phyloP scores from a whole-genome alignment of 2,888 invertebrate species.

The Danaus chrysippus region DNA sequence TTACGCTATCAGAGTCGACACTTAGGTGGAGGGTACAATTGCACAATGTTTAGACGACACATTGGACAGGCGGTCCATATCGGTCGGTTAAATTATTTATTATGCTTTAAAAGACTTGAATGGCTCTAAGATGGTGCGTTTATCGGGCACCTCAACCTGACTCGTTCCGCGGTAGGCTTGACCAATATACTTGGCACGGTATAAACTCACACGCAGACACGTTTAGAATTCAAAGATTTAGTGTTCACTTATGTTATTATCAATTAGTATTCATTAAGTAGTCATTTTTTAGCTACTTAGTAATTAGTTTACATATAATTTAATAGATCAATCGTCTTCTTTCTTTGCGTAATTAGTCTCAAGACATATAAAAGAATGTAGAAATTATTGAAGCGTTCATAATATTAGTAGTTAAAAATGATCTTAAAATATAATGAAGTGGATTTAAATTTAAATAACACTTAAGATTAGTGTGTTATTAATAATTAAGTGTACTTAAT shows the following conservation, averaged over 20 bases:
- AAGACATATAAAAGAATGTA: no score
- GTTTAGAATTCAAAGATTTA: not conserved
- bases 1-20: constrained; percentile 53
- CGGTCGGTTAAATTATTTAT: constrained; percentile 48
- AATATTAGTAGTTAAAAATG: no score
- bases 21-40: constrained; percentile 50
- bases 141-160: constrained; percentile 55
- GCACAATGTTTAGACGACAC: constrained; percentile 53
- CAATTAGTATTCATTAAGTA: no score
- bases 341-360: no score
- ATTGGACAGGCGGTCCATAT: constrained; percentile 55
- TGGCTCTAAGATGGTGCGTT: constrained; percentile 49
- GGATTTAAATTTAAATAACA: no score
- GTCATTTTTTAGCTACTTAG: no score
- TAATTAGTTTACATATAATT: no score
- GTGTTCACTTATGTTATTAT: no score
- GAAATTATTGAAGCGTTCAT: no score
- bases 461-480: not conserved
- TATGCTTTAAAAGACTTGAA: constrained; percentile 50
- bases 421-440: no score
- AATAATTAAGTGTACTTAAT: not conserved
- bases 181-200: constrained; percentile 43
- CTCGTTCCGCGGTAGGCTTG: constrained; percentile 41
- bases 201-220: constrained; percentile 27
- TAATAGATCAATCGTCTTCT: no score